Evolutionary conservation across 2,888 invertebrate genomes (phyloP), one percentile per base, ranked within the genome.

Genomic region (Campaea margaritaria): DNA sequence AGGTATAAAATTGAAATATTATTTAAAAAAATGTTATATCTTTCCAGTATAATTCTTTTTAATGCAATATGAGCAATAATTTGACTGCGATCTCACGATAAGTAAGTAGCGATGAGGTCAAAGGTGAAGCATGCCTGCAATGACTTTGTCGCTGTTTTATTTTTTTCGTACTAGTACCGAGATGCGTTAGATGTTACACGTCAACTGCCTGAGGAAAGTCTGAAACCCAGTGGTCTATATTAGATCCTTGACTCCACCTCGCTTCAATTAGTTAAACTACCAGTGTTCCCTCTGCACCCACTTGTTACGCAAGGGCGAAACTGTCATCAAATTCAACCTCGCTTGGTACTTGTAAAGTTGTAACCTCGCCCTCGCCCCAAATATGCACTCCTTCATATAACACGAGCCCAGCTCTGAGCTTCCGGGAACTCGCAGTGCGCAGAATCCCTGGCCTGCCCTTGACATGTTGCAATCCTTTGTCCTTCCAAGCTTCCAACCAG

Each of bases 391-490:
- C 50, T 46, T 58, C 54, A 46, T 53, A 48, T 52, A 59, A 59
- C 45, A 51, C 42, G 34, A 14, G 21, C 41, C n/a, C 39, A 58
- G 58, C 52, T 42, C 15, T 15, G 54, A 16, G 46, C 31, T 55
- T 61, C 55, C 51, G 60, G 60, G 51, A 58, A 55, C 49, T 56
- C 46, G 59, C 44, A 65, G 74, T 90, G 91, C 91, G 91, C 91
- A 91, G 90, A 91, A 87, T 90, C 91, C 82, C 76, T 77, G 90
- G 76, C 91, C 89, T 82, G 85, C 75, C 91, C 91, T 92, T 91
- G 91, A 90, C 91, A 73, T 65, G 75, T 69, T 79, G 80, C 82
- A 82, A 74, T 86, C 83, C 86, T 88, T 86, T 86, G 85, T 89
- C 86, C 90, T 87, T 83, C 72, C 51, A 57, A 14, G 51, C 60